phyloP scores from a whole-genome alignment of 2,797 vertebrate genomes.

The Holocentrus rufus region DNA sequence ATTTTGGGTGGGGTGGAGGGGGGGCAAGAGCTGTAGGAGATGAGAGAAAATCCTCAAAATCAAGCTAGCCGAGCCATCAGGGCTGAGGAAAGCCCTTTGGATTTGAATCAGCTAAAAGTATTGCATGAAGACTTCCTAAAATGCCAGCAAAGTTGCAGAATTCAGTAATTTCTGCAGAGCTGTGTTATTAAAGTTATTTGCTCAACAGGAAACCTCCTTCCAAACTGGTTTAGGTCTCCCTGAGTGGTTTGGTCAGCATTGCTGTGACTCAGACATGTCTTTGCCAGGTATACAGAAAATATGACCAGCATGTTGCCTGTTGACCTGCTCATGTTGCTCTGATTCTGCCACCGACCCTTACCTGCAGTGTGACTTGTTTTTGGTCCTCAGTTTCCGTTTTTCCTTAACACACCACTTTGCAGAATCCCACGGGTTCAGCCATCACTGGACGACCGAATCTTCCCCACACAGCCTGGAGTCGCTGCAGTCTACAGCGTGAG shows the following conservation, averaged over 20 bases:
- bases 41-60: slow-evolving; percentile 46
- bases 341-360: neutral
- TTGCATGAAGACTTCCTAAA: neutral
- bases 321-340: neutral
- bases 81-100: slow-evolving; percentile 49
- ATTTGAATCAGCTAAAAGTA: slow-evolving; percentile 32
- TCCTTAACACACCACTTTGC: slow-evolving; percentile 73
- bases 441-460: slow-evolving; percentile 84
- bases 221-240: neutral
- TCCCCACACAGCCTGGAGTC: slow-evolving; percentile 81
- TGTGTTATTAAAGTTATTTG: slow-evolving; percentile 5
- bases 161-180: neutral
- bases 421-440: slow-evolving; percentile 82
- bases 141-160: neutral
- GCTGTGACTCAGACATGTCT: neutral
- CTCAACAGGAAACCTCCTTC: slow-evolving; percentile 5
- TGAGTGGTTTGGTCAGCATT: slow-evolving; percentile 4
- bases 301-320: slow-evolving; percentile 9
- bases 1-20: slow-evolving; percentile 48
- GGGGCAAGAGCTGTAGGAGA: slow-evolving; percentile 13
- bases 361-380: slow-evolving; percentile 22
- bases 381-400: slow-evolving; percentile 62
- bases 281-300: neutral
- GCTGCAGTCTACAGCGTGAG: slow-evolving; percentile 85
- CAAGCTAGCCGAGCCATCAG: slow-evolving; percentile 12